Conservation (phyloP, 1,140 invertebrate species). For the Lepidurus packardi region DNA sequence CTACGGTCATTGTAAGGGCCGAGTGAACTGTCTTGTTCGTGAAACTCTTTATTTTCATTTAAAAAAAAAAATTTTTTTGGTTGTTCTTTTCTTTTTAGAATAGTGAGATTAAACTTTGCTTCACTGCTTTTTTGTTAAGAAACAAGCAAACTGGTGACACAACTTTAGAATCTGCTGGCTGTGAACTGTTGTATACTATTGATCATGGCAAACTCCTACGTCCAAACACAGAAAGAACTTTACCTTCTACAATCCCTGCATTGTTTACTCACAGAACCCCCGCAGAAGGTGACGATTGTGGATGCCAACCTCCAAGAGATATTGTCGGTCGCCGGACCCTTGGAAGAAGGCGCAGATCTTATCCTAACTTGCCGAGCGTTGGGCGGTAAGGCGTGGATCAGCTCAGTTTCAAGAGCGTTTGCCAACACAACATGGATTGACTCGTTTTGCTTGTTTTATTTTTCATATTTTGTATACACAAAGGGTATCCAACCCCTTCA, state of each 20-base stretch:
- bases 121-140: too few species aligned
- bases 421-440: too few species aligned
- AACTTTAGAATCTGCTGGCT: too few species aligned
- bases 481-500: slow-evolving; percentile 29
- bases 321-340: slow-evolving; percentile 66
- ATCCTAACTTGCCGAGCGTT: slow-evolving; percentile 73
- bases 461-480: neutral
- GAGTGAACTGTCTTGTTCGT: too few species aligned
- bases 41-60: too few species aligned
- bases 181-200: neutral
- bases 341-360: slow-evolving; percentile 73
- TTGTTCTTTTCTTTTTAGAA: too few species aligned
- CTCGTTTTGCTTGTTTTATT: neutral
- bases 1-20: too few species aligned
- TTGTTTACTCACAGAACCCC: slow-evolving; percentile 22
- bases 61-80: too few species aligned
- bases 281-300: slow-evolving; percentile 22
- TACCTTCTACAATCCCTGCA: neutral
- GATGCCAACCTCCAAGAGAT: slow-evolving; percentile 49
- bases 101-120: too few species aligned
- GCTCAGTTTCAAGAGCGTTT: neutral
- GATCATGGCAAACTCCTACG: neutral
- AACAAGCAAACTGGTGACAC: too few species aligned
- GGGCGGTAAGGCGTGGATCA: slow-evolving; percentile 59
- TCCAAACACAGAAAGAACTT: neutral